A percentile compares a stretch with the other conserved stretches of the same genome.
Evolutionary conservation across 2,888 invertebrate genomes (phyloP).

Genomic region (Drosophila gaucha): DNA sequence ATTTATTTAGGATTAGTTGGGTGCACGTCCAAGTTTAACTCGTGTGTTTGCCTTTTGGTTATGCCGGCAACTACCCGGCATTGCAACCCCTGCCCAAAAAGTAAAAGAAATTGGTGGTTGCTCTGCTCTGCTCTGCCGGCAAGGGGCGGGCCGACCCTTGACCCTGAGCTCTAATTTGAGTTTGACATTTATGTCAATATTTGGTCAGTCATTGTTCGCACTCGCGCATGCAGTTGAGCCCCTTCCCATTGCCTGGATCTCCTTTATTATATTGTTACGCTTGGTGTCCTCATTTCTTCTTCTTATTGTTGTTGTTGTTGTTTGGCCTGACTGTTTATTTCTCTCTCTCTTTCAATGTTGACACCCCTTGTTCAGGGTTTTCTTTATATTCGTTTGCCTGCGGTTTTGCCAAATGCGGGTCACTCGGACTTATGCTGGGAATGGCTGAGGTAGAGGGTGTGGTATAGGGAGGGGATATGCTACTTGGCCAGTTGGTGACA

Average conservation of each 20-base stretch:
- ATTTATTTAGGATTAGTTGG: conserved; percentile 72
- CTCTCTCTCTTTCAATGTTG: conserved; percentile 13
- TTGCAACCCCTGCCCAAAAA: conserved; percentile 37
- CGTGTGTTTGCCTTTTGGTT: conserved; percentile 53
- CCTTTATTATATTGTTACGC: conserved; percentile 76
- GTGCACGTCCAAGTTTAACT: conserved; percentile 46
- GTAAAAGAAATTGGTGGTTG: conserved; percentile 29
- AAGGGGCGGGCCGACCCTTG: conserved; percentile 66
- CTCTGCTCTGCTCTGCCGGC: too few relatives aligned
- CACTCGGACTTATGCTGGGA: conserved; percentile 8
- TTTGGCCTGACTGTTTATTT: conserved; percentile 21
- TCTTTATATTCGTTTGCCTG: conserved; percentile 50
- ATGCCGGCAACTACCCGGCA: too few relatives aligned
- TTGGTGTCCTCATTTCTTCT: conserved; percentile 67
- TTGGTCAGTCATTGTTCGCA: conserved; percentile 80
- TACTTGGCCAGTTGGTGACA: conserved; percentile 39
- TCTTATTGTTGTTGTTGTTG: conserved; percentile 15
- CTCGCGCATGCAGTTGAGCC: conserved; percentile 37
- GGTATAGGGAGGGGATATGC: neutral
- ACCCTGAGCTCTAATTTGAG: conserved; percentile 81
- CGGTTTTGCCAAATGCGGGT: conserved; percentile 67
- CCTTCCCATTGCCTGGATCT: conserved; percentile 4
- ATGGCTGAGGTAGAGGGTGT: too few relatives aligned
- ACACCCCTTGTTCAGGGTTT: conserved; percentile 34
- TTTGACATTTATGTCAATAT: conserved; percentile 82